Evolutionary conservation across 2,797 vertebrate genomes (phyloP).

Genomic region (Poecile montanus): DNA sequence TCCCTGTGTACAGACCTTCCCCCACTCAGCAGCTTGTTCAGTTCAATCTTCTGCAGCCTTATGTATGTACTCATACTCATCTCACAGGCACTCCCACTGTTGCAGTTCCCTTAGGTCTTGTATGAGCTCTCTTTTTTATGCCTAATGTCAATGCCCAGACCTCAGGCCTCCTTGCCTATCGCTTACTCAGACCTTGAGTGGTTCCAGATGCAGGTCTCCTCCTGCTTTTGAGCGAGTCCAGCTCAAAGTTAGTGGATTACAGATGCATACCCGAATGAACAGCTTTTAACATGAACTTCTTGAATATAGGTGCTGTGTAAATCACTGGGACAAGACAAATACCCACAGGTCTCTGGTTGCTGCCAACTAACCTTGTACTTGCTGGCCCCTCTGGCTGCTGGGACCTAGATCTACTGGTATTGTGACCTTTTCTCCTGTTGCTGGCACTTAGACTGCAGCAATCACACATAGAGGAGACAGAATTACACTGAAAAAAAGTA

Average conservation of each 20-base stretch:
- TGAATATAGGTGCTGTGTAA: background rate
- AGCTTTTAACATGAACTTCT: background rate
- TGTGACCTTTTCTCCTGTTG: background rate
- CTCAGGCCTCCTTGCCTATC: background rate
- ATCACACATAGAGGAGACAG: background rate
- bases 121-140: background rate
- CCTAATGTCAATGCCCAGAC: background rate
- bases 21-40: background rate
- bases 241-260: background rate
- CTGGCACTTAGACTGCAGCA: background rate
- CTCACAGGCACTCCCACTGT: background rate
- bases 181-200: background rate
- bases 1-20: background rate
- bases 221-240: background rate
- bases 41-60: background rate
- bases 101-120: background rate
- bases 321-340: background rate
- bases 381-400: background rate
- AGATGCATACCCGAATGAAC: background rate
- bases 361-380: background rate
- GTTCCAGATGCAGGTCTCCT: background rate
- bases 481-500: background rate
- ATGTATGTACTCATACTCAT: background rate
- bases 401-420: rapidly evolving
- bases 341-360: background rate